Base-by-base conservation (phyloP, 2,113 vertebrate genomes). In the Etheostoma cragini region DNA sequence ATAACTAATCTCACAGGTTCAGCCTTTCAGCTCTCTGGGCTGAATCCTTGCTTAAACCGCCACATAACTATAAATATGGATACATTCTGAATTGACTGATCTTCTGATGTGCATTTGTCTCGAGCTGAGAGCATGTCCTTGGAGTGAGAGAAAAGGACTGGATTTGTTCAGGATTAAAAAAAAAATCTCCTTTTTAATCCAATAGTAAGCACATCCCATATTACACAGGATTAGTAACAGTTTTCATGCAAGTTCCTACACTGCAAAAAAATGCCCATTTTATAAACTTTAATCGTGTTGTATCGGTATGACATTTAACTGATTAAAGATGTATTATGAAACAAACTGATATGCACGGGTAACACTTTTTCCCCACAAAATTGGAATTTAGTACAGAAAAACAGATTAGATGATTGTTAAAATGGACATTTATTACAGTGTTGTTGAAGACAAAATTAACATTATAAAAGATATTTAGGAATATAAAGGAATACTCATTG, bases 111-210 rank as follows among this genome's bases (percentile, higher is more conserved):
- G 63, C 45, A n/a, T 26, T 79, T 63, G 12, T 83, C 61, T 84
- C 53, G 52, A 71, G 45, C 64, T 66, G n/a, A 63, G 57, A 70
- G 49, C 42, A 14, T 45, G 33, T 75, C 58, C 74, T 69, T 21
- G 8, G 50, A 61, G 21, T 69, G 45, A 75, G 45, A 66, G 53
- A 72, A 38, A 61, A 58, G 19, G 8, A 60, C 35, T 54, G 21
- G 52, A 84, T 49, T 80, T 38, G 53, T 60, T 61, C 38, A 80
- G 66, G 53, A 84, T 78, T 17, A 76, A 76, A 82, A 67, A 49
- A 84, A 67, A 49, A 84, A 88, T 87, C 77, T 68, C n/a, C 33
- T 70, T 67, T 66, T 83, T 47, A 83, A 74, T 80, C 75, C 30
- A 26, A 19, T 1, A 16, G 35, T 71, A 77, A 80, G 57, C 60